Evolutionary conservation across 2,113 vertebrate species (phyloP).

Genomic region (Boulengeromyrus knoepffleri): DNA sequence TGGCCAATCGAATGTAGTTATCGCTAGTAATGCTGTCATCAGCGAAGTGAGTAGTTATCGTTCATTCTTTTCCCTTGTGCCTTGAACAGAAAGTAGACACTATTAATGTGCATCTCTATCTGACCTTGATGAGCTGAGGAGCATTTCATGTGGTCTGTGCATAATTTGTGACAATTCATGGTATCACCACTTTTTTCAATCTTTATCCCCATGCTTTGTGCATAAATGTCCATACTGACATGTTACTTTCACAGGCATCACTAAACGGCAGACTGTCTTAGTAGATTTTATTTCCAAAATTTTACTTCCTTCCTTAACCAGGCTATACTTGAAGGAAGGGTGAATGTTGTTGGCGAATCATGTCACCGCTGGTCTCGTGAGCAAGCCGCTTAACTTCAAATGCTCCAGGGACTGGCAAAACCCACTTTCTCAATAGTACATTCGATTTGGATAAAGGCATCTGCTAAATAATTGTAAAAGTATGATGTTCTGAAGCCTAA

Average conservation of each 20-base stretch:
- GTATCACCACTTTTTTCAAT: neutral
- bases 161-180: neutral
- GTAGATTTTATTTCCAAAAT: neutral
- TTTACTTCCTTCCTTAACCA: neutral
- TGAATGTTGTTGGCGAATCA: neutral
- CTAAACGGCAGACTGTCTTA: neutral
- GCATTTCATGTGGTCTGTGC: neutral
- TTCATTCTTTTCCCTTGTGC: neutral
- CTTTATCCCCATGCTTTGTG: neutral
- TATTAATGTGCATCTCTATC: neutral
- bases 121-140: neutral
- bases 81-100: neutral
- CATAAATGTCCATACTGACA: neutral
- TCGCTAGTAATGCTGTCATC: neutral
- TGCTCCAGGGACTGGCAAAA: neutral
- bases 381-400: neutral
- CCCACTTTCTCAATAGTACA: neutral
- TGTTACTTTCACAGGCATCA: neutral
- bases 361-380: neutral
- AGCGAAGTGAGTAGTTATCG: neutral
- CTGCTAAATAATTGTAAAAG: neutral
- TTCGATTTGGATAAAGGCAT: neutral
- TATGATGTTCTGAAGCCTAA: neutral
- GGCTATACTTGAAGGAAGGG: neutral
- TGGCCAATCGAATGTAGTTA: neutral